These are phyloP conservation scores for Zele albiditarsus DNA, from an alignment of 2,888 invertebrate genomes.

Conservation along the genomic window DNA sequence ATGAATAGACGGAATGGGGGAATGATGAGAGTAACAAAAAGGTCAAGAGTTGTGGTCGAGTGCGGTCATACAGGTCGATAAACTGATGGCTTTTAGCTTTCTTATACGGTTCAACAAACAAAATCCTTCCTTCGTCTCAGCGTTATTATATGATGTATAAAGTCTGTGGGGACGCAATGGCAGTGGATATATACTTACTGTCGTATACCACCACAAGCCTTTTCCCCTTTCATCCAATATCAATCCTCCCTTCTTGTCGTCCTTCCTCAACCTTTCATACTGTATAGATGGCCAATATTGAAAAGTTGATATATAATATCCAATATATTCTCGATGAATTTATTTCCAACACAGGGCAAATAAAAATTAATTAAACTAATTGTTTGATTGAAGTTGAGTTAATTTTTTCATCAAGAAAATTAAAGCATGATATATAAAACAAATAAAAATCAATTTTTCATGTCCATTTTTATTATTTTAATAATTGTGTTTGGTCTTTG, in stretches of 20 bases:
- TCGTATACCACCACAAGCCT: constrained; percentile 24
- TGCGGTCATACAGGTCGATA: constrained; percentile 40
- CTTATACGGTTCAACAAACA: constrained; percentile 62
- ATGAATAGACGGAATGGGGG: neutral
- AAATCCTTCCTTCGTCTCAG: constrained; percentile 53
- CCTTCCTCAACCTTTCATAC: constrained; percentile 44
- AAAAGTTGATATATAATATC: constrained; percentile 19
- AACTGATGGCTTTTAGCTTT: constrained; percentile 63
- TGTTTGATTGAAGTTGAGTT: neutral
- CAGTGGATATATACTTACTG: neutral
- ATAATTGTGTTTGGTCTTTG: too few relatives aligned
- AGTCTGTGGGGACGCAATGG: constrained; percentile 32
- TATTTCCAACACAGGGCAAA: neutral
- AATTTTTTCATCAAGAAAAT: too few relatives aligned
- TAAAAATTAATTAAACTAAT: neutral
- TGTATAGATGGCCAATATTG: constrained; percentile 39
- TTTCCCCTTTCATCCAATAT: constrained; percentile 43
- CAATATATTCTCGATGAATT: neutral
- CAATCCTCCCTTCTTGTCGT: constrained; percentile 48
- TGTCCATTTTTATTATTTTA: constrained; percentile 29
- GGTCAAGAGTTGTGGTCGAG: constrained; percentile 48
- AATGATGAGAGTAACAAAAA: neutral
- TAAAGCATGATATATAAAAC: neutral
- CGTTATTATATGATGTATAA: neutral
- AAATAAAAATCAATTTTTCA: neutral